Conservation (phyloP, 2,797 vertebrate genomes). For the Cheirogaleus major region DNA sequence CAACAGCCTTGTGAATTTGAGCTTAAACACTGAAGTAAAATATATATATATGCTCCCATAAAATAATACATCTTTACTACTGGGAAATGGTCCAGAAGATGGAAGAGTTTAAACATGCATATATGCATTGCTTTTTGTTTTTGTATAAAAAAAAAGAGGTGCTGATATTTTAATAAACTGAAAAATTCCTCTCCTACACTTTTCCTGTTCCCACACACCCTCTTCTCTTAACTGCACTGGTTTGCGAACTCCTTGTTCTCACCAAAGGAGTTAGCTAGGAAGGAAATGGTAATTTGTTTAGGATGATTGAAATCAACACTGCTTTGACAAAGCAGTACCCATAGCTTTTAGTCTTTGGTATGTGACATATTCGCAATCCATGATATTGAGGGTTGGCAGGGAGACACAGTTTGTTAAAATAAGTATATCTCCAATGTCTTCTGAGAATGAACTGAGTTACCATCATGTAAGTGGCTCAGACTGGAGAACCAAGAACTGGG, state of each 20-base stretch:
- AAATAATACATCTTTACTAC: slow-evolving; percentile 11
- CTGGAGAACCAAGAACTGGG: background rate
- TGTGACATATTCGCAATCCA: background rate
- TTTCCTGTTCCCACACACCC: slow-evolving; percentile 69
- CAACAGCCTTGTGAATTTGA: slow-evolving; percentile 3
- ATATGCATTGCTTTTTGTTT: slow-evolving; percentile 62
- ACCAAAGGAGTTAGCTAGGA: slow-evolving; percentile 19
- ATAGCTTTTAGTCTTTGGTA: background rate
- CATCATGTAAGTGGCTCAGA: background rate
- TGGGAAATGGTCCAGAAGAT: slow-evolving; percentile 46
- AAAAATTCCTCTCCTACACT: slow-evolving; percentile 68
- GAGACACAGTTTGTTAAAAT: background rate
- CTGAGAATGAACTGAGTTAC: background rate
- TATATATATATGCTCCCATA: background rate
- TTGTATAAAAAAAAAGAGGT: slow-evolving; percentile 56
- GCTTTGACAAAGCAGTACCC: background rate
- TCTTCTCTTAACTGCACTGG: background rate
- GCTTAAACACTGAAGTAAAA: slow-evolving; percentile 31
- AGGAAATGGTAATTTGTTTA: slow-evolving; percentile 34
- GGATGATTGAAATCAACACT: slow-evolving; percentile 15
- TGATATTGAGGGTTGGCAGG: too few species aligned
- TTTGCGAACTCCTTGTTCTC: slow-evolving; percentile 63
- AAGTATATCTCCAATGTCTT: background rate
- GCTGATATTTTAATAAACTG: slow-evolving; percentile 68
- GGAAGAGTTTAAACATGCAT: background rate